Conservation (phyloP, 2,113 vertebrate species). For the Ceyx cyanopectus region DNA sequence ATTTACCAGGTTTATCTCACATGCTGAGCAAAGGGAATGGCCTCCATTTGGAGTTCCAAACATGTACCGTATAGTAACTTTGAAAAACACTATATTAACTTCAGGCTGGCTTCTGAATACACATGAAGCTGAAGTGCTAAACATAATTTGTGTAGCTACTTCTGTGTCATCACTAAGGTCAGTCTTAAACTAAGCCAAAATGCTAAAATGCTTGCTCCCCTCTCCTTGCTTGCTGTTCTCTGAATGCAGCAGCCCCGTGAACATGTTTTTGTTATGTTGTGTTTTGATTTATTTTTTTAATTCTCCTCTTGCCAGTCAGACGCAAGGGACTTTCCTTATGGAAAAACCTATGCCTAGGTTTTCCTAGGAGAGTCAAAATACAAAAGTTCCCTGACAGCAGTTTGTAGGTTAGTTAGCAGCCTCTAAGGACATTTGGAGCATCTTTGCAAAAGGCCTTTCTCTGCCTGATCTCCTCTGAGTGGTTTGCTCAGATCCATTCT, state of each 20-base stretch:
- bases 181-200: not conserved
- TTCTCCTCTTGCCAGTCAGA: not conserved
- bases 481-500: not conserved
- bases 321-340: not conserved
- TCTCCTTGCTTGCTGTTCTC: accelerated
- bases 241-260: not conserved
- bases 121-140: not conserved
- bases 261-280: not conserved
- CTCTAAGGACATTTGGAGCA: not conserved
- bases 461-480: not conserved
- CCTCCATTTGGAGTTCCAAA: slow-evolving; percentile 41
- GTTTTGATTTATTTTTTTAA: not conserved
- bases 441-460: not conserved
- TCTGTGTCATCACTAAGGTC: not conserved
- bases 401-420: not conserved
- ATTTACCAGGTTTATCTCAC: slow-evolving; percentile 4
- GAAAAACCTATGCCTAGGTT: not conserved
- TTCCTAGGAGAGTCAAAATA: not conserved
- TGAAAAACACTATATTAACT: slow-evolving; percentile 15
- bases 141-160: not conserved
- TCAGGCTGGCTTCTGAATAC: slow-evolving; percentile 21
- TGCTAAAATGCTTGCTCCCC: not conserved
- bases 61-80: not conserved
- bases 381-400: not conserved
- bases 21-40: slow-evolving; percentile 8